A percentile compares a stretch with the other conserved stretches of the same genome.
Conservation (phyloP, 2,113 vertebrate species). For the Phylloscopus trochiloides region DNA sequence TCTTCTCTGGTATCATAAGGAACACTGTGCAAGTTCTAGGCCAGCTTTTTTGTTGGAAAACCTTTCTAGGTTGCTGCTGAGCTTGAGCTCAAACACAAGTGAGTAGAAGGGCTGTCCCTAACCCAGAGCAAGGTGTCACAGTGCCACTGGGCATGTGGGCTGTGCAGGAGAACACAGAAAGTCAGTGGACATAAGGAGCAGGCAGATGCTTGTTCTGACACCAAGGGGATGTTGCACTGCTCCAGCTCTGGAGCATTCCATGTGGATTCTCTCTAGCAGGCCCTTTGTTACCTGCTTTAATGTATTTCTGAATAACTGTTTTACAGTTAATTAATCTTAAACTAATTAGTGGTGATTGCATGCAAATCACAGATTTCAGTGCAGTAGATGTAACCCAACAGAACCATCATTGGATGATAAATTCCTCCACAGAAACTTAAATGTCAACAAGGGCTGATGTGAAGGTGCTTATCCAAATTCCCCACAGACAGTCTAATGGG, state of each 20-base stretch:
- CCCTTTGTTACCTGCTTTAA: background rate
- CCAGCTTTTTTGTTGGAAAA: background rate
- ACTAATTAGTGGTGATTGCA: background rate
- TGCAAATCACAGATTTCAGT: background rate
- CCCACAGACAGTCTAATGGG: accelerated
- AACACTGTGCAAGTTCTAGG: background rate
- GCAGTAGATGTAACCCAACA: background rate
- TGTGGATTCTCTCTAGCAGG: background rate
- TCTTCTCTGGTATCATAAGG: accelerated
- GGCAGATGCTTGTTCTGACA: background rate
- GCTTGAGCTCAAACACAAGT: accelerated
- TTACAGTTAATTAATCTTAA: background rate
- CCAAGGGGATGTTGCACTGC: background rate
- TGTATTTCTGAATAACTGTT: background rate
- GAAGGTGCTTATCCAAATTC: background rate
- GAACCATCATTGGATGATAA: background rate
- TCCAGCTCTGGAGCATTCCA: background rate
- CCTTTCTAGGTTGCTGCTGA: background rate
- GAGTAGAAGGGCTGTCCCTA: background rate
- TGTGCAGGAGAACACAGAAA: background rate
- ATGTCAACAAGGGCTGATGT: background rate
- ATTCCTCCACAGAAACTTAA: background rate
- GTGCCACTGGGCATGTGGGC: background rate
- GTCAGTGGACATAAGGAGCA: background rate
- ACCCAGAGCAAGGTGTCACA: background rate